Base-by-base conservation (phyloP, 2,797 vertebrate genomes). In the Periophthalmus magnuspinnatus region DNA sequence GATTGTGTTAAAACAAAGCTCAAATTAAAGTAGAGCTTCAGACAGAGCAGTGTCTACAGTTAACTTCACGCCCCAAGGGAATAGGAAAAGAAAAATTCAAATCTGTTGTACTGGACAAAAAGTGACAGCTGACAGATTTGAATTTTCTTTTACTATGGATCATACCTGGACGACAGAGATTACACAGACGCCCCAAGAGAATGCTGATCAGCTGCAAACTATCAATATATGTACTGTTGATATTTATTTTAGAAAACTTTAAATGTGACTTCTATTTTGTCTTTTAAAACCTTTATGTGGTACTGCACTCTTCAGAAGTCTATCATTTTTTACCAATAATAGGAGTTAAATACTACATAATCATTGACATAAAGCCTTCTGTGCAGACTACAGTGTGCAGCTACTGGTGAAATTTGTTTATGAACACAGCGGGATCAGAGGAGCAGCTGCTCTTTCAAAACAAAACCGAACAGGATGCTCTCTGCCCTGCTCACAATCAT, bases 401-500 rank as follows among this genome's bases (percentile, higher is more conserved):
- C 65, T 45, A 54, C 65, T 68, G 57, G 68, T 59, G 69, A 77
- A 45, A 45, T 69, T 60, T 34, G 10, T 70, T 55, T 69, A 13
- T 68, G 61, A 33, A 50, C 67, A 80, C 70, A 75, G 58, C 41
- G 41, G 38, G 72, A 76, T 71, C 36, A 67, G 67, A 80, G 66
- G 66, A 70, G 66, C 72, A 81, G 74, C 76, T 67, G 67, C 54
- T 58, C 52, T 22, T 54, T 69, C n/a, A 62, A 52, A 64, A 62
- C 68, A 61, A 74, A 72, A 59, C 67, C 22, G 67, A 77, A 81
- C 76, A 84, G 71, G 78, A 81, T 50, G 63, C 47, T 54, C 65
- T 7, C 16, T 36, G 38, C 68, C 73, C 79, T 66, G 70, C 72
- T 81, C 55, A 69, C 11, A 13, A 34, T 61, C 48, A 19, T 67